Base-by-base conservation (phyloP, 2,888 invertebrate genomes). In the Cyclophora albipunctata region DNA sequence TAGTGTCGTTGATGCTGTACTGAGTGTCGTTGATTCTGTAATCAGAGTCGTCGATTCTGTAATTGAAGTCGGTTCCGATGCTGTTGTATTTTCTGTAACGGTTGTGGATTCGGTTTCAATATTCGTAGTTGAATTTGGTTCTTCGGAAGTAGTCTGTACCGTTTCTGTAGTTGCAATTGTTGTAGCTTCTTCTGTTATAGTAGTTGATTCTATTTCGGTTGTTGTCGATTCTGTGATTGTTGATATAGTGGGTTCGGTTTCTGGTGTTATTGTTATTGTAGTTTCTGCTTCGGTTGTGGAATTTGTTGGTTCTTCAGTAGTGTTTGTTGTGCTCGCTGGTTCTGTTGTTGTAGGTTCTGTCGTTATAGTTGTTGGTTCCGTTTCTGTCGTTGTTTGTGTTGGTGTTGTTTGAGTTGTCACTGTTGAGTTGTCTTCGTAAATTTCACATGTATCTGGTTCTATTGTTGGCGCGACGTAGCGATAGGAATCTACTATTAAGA, bases 231-330 rank as follows among this genome's bases (percentile, higher is more conserved):
- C 35, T 43, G 34, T 34, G 3, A 35, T 33, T 34, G 37, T 40
- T 4, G 51, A 51, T 42, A 33, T 40, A 1, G 49, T 34, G 45
- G 47, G 34, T 7, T 7, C n/a, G 2, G 54, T 54, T 0, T 44
- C 42, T 37, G 46, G 48, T 34, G 43, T 43, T 34, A 5, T 43
- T 43, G 51, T 46, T 7, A 45, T 34, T 2, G 34, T 43, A 34
- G 43, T 43, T 2, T 20, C 34, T 2, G 5, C 3, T 4, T 33
- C 43, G 5, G 43, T 43, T 6, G 34, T 43, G 2, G 5, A 34
- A 4, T 43, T 34, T 43, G 43, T 41, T 43, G 43, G 20, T 3
- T 43, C 43, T 20, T 20, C 20, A 20, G 2, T 20, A 5, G 41
- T 41, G 2, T 3, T 6, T 3, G 45, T 34, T 7, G 20, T 5